Evolutionary conservation across 1,140 invertebrate species (phyloP), one percentile per base, ranked within the genome.

Genomic region (Drosophila erecta): DNA sequence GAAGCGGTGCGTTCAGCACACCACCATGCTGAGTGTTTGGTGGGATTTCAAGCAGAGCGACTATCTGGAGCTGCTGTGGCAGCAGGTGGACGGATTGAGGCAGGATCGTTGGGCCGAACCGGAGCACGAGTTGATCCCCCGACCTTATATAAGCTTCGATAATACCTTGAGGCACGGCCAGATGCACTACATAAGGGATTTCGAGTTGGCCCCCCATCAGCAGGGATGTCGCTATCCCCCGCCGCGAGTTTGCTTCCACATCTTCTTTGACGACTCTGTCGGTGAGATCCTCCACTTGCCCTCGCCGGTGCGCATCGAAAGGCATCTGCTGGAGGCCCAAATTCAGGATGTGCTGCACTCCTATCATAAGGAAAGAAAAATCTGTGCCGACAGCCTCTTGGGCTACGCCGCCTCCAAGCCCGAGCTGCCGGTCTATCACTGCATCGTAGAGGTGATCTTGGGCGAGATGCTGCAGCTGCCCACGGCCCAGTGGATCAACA

Each of bases 291-390:
- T 96, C 95, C 49, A 96, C 10, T 93, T 99, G 50, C 98, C 98
- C 0, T 98, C 97, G 17, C 96, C 96, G 44, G 97, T 99, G 93
- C 96, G 98, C 2, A 99, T 99, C 72, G 99, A 99, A 92, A 94
- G 99, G 75, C 99, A 98, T 93, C 93, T 99, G 0, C 98, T 99
- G 86, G 99, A 99, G 92, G 97, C 98, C 90, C 98, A 99, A 91
- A 93, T 99, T 0, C 95, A 96, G 79, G 96, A 98, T 66, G 98
- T 99, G 20, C 95, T 99, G 58, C 95, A 97, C 84, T 95, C 96
- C 57, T 95, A 97, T 93, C 95, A 96, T 85, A 91, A 95, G 11
- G 98, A 99, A 90, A 94, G 98, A 49, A 98, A 98, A 93, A 96
- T 97, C 87, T 99, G 98, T 94, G 97, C 98, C 37, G 95, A 96